Evolutionary conservation across 2,888 invertebrate species (phyloP).

Genomic region (Maniola hyperantus): DNA sequence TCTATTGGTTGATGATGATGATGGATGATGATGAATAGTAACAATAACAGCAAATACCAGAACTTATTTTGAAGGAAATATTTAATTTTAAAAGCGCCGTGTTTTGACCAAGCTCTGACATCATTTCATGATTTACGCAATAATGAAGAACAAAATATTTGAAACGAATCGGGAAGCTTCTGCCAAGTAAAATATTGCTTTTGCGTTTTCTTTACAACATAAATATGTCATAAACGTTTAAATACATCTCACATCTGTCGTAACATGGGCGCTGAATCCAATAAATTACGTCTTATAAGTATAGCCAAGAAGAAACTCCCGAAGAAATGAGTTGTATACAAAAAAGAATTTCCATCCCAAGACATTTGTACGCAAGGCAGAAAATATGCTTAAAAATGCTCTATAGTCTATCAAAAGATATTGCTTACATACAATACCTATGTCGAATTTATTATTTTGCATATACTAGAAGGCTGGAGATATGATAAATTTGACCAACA

Average conservation of each 20-base stretch:
- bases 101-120: too few relatives aligned
- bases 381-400: neutral
- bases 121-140: neutral
- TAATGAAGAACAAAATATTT: neutral
- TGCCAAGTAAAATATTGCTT: conserved; percentile 1
- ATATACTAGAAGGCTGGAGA: too few relatives aligned
- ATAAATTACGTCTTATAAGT: neutral
- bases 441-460: too few relatives aligned
- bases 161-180: neutral
- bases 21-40: too few relatives aligned
- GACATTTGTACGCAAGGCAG: neutral
- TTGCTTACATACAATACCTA: too few relatives aligned
- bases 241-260: neutral
- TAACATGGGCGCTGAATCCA: neutral
- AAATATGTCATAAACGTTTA: neutral
- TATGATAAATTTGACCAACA: too few relatives aligned
- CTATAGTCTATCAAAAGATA: neutral
- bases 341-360: neutral
- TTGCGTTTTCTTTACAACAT: neutral
- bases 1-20: too few relatives aligned
- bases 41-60: too few relatives aligned
- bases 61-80: too few relatives aligned
- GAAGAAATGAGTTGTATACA: neutral
- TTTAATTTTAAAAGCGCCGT: neutral
- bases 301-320: neutral